These are phyloP conservation scores for Otus scops DNA, from an alignment of 2,797 vertebrate species.

Conservation along the genomic window DNA sequence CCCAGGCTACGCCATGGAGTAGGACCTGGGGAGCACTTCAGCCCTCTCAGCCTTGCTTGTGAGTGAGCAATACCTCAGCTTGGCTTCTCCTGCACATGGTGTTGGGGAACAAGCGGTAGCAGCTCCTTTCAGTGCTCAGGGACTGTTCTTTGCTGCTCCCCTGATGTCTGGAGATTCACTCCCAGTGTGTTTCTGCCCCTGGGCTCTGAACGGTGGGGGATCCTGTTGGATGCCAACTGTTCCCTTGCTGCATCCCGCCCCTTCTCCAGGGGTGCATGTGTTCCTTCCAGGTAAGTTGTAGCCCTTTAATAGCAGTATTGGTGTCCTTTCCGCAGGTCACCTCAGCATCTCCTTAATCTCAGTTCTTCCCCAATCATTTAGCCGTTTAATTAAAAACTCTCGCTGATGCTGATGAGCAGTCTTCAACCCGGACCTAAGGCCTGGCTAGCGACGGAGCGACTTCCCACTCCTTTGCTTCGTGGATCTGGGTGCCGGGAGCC, in stretches of 20 bases:
- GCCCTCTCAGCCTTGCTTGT: background rate
- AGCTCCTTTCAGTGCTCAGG: background rate
- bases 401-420: background rate
- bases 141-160: background rate
- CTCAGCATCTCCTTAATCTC: background rate
- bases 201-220: background rate
- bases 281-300: background rate
- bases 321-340: background rate
- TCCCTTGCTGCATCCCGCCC: rapidly evolving
- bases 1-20: rapidly evolving
- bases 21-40: background rate
- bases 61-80: background rate
- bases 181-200: background rate
- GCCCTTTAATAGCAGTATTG: background rate
- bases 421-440: background rate
- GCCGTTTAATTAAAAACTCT: background rate
- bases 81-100: background rate
- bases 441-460: rapidly evolving
- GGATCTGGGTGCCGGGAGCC: background rate
- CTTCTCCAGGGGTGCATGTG: background rate
- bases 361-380: background rate
- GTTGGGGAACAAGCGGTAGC: background rate
- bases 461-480: rapidly evolving
- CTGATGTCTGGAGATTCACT: background rate
- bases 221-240: background rate